Percentiles rank a stretch among this genome's conserved stretches.
Conservation (phyloP, 2,113 vertebrate species). For the Anolis carolinensis region DNA sequence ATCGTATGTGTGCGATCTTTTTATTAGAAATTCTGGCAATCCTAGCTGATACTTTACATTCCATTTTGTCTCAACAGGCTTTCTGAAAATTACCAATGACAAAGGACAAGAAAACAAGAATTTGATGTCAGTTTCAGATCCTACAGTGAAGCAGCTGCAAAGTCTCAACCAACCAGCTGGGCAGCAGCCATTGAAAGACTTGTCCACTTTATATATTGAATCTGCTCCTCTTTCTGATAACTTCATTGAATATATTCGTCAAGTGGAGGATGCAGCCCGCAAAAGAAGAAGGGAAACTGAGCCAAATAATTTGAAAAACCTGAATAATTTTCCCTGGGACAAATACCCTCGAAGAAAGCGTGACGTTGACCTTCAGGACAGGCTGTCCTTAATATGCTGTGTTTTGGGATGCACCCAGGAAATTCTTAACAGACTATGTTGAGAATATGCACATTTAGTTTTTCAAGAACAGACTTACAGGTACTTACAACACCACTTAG, state of each 20-base stretch:
- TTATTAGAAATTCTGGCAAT: neutral
- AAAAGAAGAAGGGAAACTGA: constrained; percentile 47
- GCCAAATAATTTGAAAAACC: neutral
- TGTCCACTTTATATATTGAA: constrained; percentile 66
- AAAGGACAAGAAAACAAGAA: constrained; percentile 60
- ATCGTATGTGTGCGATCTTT: no score
- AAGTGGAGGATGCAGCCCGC: constrained; percentile 47
- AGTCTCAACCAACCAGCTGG: constrained; percentile 44
- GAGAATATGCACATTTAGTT: constrained; percentile 58
- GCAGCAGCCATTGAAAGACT: constrained; percentile 66
- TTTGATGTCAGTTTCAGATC: constrained; percentile 37
- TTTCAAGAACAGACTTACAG: constrained; percentile 43
- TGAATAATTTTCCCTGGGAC: constrained; percentile 59
- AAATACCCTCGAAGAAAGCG: constrained; percentile 76
- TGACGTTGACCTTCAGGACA: constrained; percentile 81
- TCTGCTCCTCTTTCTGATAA: constrained; percentile 41
- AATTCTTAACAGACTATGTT: constrained; percentile 88
- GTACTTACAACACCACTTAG: constrained; percentile 30
- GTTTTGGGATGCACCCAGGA: constrained; percentile 88
- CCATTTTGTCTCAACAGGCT: constrained; percentile 68
- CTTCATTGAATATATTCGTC: constrained; percentile 48
- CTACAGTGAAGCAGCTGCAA: constrained; percentile 48
- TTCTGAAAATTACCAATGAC: constrained; percentile 53
- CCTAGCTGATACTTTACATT: neutral
- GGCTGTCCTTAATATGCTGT: constrained; percentile 87